Evolutionary conservation across 2,888 invertebrate genomes (phyloP).

Genomic region (Prionchulus punctatus): DNA sequence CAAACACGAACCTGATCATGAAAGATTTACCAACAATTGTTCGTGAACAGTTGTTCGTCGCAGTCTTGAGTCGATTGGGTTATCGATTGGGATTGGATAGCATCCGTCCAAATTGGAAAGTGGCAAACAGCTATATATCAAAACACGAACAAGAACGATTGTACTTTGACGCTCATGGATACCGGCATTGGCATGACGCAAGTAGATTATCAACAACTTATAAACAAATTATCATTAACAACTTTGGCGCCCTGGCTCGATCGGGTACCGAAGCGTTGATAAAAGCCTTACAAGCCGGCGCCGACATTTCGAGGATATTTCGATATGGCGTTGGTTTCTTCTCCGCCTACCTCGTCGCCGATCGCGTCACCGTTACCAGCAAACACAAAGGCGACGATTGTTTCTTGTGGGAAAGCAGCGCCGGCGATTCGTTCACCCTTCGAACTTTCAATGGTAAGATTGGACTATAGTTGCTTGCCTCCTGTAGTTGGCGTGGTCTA

Average conservation of each 20-base stretch:
- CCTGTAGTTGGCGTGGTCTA: too few species aligned
- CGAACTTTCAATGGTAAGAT: conserved; percentile 47
- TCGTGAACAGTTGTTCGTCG: too few species aligned
- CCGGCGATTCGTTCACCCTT: conserved; percentile 93
- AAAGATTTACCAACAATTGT: too few species aligned
- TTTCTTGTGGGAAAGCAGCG: conserved; percentile 91
- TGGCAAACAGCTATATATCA: conserved; percentile 85
- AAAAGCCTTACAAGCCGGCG: conserved; percentile 97
- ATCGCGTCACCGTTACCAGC: conserved; percentile 72
- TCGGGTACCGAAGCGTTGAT: conserved; percentile 99
- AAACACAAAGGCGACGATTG: conserved; percentile 97
- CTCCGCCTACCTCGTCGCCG: conserved; percentile 90
- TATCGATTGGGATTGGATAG: too few species aligned
- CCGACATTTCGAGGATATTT: conserved; percentile 99
- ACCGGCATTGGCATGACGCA: conserved; percentile 95
- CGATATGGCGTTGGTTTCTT: conserved; percentile 99
- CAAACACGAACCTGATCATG: too few species aligned
- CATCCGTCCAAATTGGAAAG: conserved; percentile 77
- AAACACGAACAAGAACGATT: conserved; percentile 85
- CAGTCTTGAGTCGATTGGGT: too few species aligned
- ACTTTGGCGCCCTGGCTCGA: conserved; percentile 94
- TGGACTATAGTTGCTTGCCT: too few species aligned
- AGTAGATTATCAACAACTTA: too few species aligned
- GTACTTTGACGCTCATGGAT: conserved; percentile 85
- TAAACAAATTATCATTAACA: conserved; percentile 95